Conservation (phyloP, 1,140 invertebrate species). For the Heliconius hewitsoni region DNA sequence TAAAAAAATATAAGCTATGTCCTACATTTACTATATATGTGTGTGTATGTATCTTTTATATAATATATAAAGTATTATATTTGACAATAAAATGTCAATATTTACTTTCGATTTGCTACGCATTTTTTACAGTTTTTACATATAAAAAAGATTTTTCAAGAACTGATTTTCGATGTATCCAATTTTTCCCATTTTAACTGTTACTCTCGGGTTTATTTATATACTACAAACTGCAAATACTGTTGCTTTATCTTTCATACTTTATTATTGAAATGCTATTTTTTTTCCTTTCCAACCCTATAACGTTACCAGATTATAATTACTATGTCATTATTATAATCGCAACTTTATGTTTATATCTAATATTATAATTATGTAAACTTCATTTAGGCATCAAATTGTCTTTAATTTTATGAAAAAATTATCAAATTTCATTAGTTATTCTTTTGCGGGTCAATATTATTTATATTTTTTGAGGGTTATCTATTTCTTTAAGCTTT, state of each 20-base stretch:
- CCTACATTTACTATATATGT: slow-evolving; percentile 13
- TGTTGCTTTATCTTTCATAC: background rate
- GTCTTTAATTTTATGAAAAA: background rate
- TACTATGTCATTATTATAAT: background rate
- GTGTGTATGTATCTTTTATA: background rate
- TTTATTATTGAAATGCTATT: background rate
- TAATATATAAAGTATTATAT: background rate
- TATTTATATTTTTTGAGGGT: background rate
- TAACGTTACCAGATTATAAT: background rate
- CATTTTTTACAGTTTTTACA: slow-evolving; percentile 11
- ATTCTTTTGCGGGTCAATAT: background rate
- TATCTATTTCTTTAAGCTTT: no score
- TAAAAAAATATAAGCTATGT: slow-evolving; percentile 18
- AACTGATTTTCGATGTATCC: background rate
- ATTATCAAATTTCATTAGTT: background rate
- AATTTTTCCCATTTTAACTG: background rate
- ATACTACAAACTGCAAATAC: background rate
- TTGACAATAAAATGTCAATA: slow-evolving; percentile 11
- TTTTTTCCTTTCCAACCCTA: background rate
- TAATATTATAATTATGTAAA: background rate
- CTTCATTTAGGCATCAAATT: background rate
- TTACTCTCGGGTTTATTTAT: background rate
- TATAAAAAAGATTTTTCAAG: background rate
- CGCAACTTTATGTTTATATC: background rate
- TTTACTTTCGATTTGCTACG: slow-evolving; percentile 8